Conservation (phyloP, 1,140 invertebrate species). For the Drosophila jambulina region DNA sequence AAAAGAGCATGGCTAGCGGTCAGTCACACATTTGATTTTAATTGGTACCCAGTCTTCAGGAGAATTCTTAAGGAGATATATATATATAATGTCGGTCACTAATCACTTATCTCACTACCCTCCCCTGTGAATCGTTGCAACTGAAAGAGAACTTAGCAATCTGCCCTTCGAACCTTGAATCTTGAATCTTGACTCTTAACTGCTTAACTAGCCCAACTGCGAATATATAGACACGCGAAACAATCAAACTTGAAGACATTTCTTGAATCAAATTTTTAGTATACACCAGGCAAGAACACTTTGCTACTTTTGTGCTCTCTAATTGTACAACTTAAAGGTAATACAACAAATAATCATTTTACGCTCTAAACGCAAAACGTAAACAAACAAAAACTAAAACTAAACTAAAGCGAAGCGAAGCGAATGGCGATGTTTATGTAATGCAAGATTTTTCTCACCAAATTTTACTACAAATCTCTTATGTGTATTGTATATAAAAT, state of each 20-base stretch:
- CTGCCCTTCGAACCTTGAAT: constrained; percentile 33
- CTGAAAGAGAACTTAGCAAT: constrained; percentile 27
- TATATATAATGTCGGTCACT: constrained; percentile 33
- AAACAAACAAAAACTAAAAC: constrained; percentile 14
- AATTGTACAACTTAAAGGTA: constrained; percentile 81
- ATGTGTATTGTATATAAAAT: constrained; percentile 81
- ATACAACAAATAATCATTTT: constrained; percentile 77
- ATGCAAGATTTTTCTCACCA: constrained; percentile 78
- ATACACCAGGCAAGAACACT: constrained; percentile 75
- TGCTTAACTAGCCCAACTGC: constrained; percentile 59
- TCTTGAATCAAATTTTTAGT: constrained; percentile 73
- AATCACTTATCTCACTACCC: constrained; percentile 19
- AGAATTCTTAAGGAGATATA: constrained; percentile 19
- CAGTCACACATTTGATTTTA: constrained; percentile 49
- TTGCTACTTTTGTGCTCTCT: constrained; percentile 80
- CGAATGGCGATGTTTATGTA: constrained; percentile 62
- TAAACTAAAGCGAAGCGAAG: constrained; percentile 13
- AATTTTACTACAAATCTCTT: constrained; percentile 82
- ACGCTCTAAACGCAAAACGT: constrained; percentile 64
- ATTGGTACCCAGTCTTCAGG: constrained; percentile 59
- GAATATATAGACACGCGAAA: constrained; percentile 71
- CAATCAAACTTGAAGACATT: constrained; percentile 78
- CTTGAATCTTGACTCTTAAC: constrained; percentile 57
- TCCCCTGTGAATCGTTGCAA: constrained; percentile 23
- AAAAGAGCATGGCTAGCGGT: constrained; percentile 25